phyloP scores from a whole-genome alignment of 2,113 vertebrate genomes.

The Nerophis lumbriciformis region DNA sequence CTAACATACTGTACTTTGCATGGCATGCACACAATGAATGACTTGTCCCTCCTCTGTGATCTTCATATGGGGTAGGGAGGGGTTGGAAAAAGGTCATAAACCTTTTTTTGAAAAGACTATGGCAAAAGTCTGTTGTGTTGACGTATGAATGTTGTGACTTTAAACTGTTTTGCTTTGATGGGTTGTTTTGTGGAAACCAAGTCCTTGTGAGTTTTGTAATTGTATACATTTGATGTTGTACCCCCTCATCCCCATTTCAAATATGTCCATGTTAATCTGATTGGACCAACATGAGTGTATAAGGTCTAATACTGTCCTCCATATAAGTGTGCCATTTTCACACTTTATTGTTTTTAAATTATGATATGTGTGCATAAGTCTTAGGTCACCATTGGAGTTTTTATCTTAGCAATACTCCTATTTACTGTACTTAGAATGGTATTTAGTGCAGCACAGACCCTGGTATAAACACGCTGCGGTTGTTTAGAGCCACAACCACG shows the following conservation, averaged over 20 bases:
- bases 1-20: conserved; percentile 44
- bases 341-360: neutral
- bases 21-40: conserved; percentile 48
- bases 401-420: neutral
- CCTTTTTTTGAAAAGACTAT: conserved; percentile 52
- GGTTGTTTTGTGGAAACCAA: conserved; percentile 19
- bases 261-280: conserved; percentile 21
- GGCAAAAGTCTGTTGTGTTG: conserved; percentile 45
- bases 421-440: neutral
- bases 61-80: conserved; percentile 11
- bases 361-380: neutral
- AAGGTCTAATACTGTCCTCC: conserved; percentile 15
- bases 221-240: conserved; percentile 18
- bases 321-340: conserved; percentile 17
- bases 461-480: too few species aligned
- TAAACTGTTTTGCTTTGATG: conserved; percentile 31
- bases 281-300: conserved; percentile 21
- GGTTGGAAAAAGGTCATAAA: conserved; percentile 37
- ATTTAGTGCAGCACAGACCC: neutral
- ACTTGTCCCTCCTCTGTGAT: conserved; percentile 33
- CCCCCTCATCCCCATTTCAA: neutral
- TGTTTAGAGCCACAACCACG: too few species aligned
- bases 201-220: conserved; percentile 31
- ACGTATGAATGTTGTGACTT: conserved; percentile 60
- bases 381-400: neutral